phyloP scores from a whole-genome alignment of 2,888 invertebrate genomes.

The Julus scandinavius region DNA sequence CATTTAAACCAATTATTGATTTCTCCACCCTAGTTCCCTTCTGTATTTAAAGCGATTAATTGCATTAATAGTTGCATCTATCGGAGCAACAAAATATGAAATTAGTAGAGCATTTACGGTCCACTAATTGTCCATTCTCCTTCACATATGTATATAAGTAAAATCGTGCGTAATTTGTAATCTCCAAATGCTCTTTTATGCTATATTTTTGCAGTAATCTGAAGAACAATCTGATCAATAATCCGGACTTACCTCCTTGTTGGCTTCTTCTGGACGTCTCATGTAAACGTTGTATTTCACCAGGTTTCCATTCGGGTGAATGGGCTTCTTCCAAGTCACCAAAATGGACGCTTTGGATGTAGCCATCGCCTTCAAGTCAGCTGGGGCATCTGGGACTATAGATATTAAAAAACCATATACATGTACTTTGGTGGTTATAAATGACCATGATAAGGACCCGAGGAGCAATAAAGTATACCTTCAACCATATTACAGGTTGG shows the following conservation, averaged over 20 bases:
- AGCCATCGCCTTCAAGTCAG: slow-evolving; percentile 58
- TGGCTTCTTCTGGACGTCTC: slow-evolving; percentile 52
- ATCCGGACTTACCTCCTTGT: slow-evolving; percentile 39
- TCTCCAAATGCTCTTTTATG: not conserved
- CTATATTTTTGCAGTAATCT: not conserved
- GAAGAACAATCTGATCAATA: not conserved
- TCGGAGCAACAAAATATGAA: slow-evolving; percentile 24
- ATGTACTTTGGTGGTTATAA: too few relatives aligned
- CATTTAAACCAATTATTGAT: too few relatives aligned
- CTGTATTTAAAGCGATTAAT: not conserved
- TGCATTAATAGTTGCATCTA: not conserved
- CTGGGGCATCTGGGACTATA: slow-evolving; percentile 57
- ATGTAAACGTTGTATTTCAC: slow-evolving; percentile 57
- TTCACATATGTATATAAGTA: not conserved
- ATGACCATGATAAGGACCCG: too few relatives aligned
- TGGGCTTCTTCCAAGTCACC: slow-evolving; percentile 57
- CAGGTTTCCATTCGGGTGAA: slow-evolving; percentile 56
- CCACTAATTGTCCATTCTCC: slow-evolving; percentile 6
- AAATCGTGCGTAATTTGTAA: not conserved
- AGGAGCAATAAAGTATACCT: too few relatives aligned
- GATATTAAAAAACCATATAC: too few relatives aligned
- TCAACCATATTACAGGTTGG: too few relatives aligned
- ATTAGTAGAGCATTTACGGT: slow-evolving; percentile 5
- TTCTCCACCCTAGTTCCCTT: not conserved
- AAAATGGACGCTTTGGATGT: slow-evolving; percentile 55